Percentiles rank a stretch among this genome's conserved stretches.
phyloP scores from a whole-genome alignment of 2,797 vertebrate species.

The Coreius guichenoti region DNA sequence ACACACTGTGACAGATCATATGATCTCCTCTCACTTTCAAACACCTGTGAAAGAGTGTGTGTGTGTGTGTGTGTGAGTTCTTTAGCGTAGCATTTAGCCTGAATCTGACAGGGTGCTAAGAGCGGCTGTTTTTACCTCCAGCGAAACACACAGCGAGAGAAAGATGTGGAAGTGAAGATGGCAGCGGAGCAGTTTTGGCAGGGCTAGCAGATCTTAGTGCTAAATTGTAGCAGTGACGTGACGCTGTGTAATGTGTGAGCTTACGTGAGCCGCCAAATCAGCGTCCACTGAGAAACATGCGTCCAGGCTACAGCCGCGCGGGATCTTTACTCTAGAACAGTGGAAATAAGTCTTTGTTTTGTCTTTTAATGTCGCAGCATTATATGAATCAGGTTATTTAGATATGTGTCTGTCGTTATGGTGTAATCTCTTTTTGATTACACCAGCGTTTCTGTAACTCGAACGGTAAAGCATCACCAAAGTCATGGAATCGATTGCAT shows the following conservation, averaged over 20 bases:
- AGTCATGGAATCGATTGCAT: neutral
- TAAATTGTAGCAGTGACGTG: slow-evolving; percentile 3
- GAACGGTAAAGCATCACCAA: neutral
- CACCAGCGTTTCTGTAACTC: neutral
- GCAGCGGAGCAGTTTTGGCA: slow-evolving; percentile 18
- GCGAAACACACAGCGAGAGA: slow-evolving; percentile 22
- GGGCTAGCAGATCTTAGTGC: slow-evolving; percentile 26
- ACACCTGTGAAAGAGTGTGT: neutral
- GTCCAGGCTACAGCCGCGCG: neutral
- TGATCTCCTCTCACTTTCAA: slow-evolving; percentile 22
- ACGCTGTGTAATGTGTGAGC: slow-evolving; percentile 25
- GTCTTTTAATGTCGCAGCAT: neutral
- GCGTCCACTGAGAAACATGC: slow-evolving; percentile 5
- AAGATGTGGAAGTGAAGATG: slow-evolving; percentile 28
- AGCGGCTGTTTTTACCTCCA: slow-evolving; percentile 40
- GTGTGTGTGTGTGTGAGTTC: neutral
- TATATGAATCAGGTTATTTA: neutral
- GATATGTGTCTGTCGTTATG: neutral
- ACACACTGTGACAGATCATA: slow-evolving; percentile 7
- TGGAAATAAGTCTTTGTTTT: too few species aligned
- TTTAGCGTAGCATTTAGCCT: slow-evolving; percentile 24
- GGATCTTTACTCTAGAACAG: neutral
- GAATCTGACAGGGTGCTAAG: slow-evolving; percentile 42
- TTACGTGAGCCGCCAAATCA: slow-evolving; percentile 30
- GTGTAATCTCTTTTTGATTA: neutral